Evolutionary conservation across 2,113 vertebrate species (phyloP), one percentile per base, ranked within the genome.

Genomic region (Spermophilus dauricus): DNA sequence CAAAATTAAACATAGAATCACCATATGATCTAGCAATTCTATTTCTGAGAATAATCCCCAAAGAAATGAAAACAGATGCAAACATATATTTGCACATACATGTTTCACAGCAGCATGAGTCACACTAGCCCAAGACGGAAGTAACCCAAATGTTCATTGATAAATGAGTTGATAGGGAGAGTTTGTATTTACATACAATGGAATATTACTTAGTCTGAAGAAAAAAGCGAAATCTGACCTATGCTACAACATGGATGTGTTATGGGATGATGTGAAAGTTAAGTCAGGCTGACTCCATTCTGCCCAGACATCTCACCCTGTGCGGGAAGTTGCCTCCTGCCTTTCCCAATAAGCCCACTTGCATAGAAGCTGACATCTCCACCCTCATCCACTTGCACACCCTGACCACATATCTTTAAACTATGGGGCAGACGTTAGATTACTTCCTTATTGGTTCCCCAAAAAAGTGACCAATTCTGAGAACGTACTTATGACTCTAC

Each of bases 41-140:
- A 24, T 12, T 84, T 73, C 48, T n/a, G 39, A 42, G n/a, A 65
- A 65, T 58, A 17, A n/a, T 80, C 13, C 34, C 32, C 17, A 69
- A 89, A 88, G n/a, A 82, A 85, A 65, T 42, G 28, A 94, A 96
- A 83, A 51, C n/a, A 92, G 78, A 65, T 6, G 65, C n/a, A 63
- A 53, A 56, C 14, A 37, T 37, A 58, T 51, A 42, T 80, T 48
- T 86, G 18, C 17, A 51, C 0, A 69, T 13, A 30, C 37, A 9
- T n/a, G 81, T 75, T 75, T 87, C 56, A 91, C 2, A 75, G 37
- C 32, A 88, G 32, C 34, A 4, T 87, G 70, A 45, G 51, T 51
- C 9, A n/a, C 0, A 65, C 20, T 2, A 85, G 58, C 16, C n/a
- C 76, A 85, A 94, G 61, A 20, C 69, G 13, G 37, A 94, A 61